These are phyloP conservation scores for Sebastes cheni DNA, from an alignment of 2,797 vertebrate species.

Conservation along the genomic window DNA sequence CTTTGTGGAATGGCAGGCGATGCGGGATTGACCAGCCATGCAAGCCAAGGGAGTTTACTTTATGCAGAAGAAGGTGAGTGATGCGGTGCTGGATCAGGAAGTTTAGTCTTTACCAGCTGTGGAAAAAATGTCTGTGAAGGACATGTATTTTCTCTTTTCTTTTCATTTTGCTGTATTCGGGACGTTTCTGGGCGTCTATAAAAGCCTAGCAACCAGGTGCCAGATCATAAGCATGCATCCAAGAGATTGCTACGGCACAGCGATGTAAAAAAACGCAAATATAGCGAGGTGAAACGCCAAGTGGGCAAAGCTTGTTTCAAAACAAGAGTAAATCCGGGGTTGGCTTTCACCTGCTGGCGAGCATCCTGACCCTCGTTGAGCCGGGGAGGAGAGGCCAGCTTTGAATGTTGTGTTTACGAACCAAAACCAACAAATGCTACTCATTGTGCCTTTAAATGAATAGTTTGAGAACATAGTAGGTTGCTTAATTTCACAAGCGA, in stretches of 20 bases:
- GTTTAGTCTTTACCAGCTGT: neutral
- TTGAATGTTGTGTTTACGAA: too few relatives aligned
- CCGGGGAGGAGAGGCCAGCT: too few relatives aligned
- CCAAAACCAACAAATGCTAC: neutral
- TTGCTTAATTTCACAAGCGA: neutral
- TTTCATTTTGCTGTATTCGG: neutral
- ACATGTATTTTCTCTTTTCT: neutral
- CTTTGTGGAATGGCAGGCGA: neutral
- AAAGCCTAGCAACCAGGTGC: neutral
- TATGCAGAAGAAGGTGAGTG: neutral
- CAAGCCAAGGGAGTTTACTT: neutral
- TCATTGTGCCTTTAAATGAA: neutral
- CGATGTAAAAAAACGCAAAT: too few relatives aligned
- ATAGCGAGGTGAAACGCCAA: rapidly evolving
- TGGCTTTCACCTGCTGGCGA: too few relatives aligned
- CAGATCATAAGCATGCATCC: neutral
- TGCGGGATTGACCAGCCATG: neutral
- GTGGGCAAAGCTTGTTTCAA: too few relatives aligned
- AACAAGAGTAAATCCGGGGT: rapidly evolving
- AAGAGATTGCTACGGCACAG: neutral
- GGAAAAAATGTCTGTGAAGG: neutral
- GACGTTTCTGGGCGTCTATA: neutral
- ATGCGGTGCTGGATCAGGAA: neutral
- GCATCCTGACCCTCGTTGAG: too few relatives aligned
- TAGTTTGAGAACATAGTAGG: neutral